These are phyloP conservation scores for Acanthaster planci DNA, from an alignment of 35 echinoderm and acorn worm genomes.

Conservation along the genomic window DNA sequence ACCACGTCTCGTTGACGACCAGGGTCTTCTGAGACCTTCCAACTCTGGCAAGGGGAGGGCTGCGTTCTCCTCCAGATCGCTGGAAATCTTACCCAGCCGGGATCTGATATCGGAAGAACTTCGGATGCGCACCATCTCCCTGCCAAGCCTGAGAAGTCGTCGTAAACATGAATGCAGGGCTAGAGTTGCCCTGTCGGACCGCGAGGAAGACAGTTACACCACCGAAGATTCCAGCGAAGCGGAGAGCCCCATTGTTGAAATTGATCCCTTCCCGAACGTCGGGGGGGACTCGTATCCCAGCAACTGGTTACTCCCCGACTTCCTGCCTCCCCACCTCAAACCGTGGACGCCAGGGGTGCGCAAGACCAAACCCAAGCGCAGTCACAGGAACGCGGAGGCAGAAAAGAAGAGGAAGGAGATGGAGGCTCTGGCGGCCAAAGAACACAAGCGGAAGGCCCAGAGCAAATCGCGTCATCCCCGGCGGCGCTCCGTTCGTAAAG, in stretches of 20 bases:
- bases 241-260: constrained; percentile 18
- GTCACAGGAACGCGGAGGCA: constrained; percentile 14
- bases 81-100: constrained; percentile 4
- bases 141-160: background rate
- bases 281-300: constrained; percentile 19
- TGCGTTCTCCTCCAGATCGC: background rate
- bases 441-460: background rate
- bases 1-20: constrained; percentile 8
- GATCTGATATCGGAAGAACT: constrained; percentile 6
- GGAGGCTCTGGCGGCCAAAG: background rate
- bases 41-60: background rate
- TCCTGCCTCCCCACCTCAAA: background rate
- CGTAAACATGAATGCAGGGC: background rate
- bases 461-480: background rate
- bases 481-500: background rate
- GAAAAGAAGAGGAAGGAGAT: constrained; percentile 39
- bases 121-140: constrained; percentile 17
- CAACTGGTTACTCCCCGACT: constrained; percentile 1
- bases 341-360: constrained; percentile 28
- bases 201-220: background rate
- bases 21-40: background rate
- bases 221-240: constrained; percentile 15
- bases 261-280: constrained; percentile 59
- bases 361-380: constrained; percentile 54
- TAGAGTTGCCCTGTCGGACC: background rate